Evolutionary conservation across 2,797 vertebrate species (phyloP).

Genomic region (Trachops cirrhosus): DNA sequence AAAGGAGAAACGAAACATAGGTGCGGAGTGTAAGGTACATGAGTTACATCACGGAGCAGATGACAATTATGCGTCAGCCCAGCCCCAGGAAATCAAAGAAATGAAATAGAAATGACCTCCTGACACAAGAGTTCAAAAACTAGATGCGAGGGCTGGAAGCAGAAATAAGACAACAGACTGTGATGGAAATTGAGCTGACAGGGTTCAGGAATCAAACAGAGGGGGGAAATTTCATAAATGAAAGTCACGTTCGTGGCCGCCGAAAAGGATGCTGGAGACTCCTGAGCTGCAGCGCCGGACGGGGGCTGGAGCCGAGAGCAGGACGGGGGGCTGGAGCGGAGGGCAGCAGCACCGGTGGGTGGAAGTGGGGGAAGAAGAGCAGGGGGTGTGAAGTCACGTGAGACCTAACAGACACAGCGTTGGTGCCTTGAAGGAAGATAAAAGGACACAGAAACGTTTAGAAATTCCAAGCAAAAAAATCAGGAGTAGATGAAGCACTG

Average conservation of each 20-base stretch:
- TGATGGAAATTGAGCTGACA: neutral
- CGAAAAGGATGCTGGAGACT: neutral
- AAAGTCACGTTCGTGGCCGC: neutral
- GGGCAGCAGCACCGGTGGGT: neutral
- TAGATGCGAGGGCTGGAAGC: neutral
- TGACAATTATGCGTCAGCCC: neutral
- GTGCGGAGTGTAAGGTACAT: neutral
- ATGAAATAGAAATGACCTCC: neutral
- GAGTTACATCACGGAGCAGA: neutral
- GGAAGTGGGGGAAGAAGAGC: neutral
- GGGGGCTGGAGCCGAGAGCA: rapidly evolving
- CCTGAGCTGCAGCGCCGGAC: neutral
- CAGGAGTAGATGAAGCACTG: neutral
- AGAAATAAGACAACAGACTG: neutral
- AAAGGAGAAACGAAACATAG: neutral
- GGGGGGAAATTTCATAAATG: neutral
- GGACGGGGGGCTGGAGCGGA: neutral
- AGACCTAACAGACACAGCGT: neutral
- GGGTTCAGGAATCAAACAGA: neutral
- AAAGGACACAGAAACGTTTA: neutral
- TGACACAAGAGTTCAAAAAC: neutral
- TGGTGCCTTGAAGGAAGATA: neutral
- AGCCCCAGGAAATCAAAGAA: neutral
- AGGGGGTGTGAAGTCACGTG: neutral
- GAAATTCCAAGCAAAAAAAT: neutral